These are phyloP conservation scores for Alectoris magna DNA, from an alignment of 2,797 vertebrate genomes.

Conservation along the genomic window DNA sequence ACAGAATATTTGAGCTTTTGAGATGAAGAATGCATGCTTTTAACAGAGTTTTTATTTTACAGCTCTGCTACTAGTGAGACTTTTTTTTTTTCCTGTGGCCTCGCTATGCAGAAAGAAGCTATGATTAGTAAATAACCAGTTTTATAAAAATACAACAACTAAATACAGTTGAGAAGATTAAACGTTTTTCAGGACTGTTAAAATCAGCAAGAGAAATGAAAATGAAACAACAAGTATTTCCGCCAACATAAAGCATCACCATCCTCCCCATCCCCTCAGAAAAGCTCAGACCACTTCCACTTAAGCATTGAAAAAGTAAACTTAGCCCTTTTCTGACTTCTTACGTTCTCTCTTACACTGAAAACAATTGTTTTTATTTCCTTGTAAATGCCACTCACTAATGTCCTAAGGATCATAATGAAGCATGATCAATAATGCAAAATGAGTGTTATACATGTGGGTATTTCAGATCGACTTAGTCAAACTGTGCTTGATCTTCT, in stretches of 20 bases:
- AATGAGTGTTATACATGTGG: not conserved
- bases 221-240: not conserved
- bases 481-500: not conserved
- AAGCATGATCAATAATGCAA: not conserved
- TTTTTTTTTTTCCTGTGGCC: not conserved
- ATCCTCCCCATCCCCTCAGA: not conserved
- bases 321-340: not conserved
- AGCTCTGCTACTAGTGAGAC: not conserved
- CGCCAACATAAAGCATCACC: not conserved
- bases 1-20: not conserved
- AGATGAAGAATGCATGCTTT: not conserved
- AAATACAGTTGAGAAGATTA: not conserved
- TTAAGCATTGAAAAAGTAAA: not conserved
- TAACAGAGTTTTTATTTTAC: not conserved
- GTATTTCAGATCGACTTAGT: not conserved
- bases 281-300: not conserved
- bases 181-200: not conserved
- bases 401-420: not conserved
- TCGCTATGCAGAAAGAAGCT: not conserved
- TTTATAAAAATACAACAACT: not conserved
- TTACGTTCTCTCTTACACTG: not conserved
- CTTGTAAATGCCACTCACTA: not conserved
- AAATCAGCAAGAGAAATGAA: not conserved
- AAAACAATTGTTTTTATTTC: not conserved
- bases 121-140: not conserved